phyloP scores from a whole-genome alignment of 2,113 vertebrate genomes.

The Albula glossodonta region DNA sequence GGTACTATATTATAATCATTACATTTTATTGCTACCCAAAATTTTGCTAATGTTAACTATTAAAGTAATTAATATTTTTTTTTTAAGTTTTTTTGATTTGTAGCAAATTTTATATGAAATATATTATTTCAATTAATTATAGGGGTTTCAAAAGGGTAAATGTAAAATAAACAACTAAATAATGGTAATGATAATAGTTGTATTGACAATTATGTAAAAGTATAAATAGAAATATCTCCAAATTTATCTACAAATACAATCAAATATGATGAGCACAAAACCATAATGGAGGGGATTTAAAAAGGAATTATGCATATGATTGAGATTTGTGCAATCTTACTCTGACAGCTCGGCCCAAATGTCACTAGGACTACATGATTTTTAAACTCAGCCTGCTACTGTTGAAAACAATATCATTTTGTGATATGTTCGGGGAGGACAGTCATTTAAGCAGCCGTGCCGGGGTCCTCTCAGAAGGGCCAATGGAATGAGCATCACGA shows the following conservation, averaged over 20 bases:
- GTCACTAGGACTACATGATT: not conserved
- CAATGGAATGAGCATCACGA: not conserved
- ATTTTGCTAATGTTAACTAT: too few species aligned
- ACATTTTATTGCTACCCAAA: too few species aligned
- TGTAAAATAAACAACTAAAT: not conserved
- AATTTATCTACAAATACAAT: too few species aligned
- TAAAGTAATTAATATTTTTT: too few species aligned
- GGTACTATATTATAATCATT: too few species aligned
- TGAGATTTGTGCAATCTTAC: not conserved
- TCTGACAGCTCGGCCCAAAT: not conserved
- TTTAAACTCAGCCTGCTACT: not conserved
- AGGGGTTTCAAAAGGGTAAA: too few species aligned
- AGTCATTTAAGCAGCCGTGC: not conserved
- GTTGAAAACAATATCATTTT: not conserved
- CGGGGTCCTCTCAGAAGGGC: not conserved
- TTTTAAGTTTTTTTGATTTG: not conserved
- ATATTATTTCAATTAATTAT: not conserved
- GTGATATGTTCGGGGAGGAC: not conserved
- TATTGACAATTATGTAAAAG: not conserved
- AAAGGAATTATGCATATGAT: not conserved
- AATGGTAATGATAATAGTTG: not conserved
- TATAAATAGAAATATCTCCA: not conserved
- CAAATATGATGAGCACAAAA: not conserved
- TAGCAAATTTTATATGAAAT: not conserved
- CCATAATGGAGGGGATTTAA: not conserved